phyloP scores from a whole-genome alignment of 1,140 invertebrate species.

The Psilanteris sp. region DNA sequence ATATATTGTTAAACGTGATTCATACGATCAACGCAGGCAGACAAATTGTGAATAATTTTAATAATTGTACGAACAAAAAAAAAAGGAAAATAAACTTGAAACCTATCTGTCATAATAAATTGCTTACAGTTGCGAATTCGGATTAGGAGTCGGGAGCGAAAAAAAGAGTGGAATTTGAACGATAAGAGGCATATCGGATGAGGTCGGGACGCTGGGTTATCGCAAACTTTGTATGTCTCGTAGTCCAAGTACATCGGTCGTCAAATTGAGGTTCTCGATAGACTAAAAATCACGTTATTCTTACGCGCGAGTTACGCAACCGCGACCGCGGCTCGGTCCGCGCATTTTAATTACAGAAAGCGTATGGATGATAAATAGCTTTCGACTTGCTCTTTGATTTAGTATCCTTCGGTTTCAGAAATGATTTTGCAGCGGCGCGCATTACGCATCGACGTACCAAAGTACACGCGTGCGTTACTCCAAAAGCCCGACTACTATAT shows the following conservation, averaged over 20 bases:
- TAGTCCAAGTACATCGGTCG: conserved; percentile 53
- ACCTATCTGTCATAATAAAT: no score
- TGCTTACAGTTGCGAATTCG: conserved; percentile 42
- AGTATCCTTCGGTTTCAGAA: conserved; percentile 5
- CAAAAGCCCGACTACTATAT: no score
- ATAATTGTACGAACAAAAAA: no score
- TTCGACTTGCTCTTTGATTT: conserved; percentile 29
- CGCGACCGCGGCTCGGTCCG: conserved; percentile 4
- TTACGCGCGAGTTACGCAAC: conserved; percentile 50
- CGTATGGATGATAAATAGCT: conserved; percentile 34
- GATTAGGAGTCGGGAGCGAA: conserved; percentile 50
- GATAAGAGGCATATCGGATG: conserved; percentile 64
- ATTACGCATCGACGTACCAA: no score
- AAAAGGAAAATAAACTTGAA: no score
- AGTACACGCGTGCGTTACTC: no score
- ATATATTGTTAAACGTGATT: no score
- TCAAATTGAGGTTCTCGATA: conserved; percentile 57
- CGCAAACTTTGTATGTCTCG: conserved; percentile 57
- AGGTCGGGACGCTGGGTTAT: conserved; percentile 67
- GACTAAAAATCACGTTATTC: conserved; percentile 56
- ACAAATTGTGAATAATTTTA: no score
- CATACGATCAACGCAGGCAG: no score
- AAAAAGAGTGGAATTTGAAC: conserved; percentile 64
- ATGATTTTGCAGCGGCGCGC: no score
- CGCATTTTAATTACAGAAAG: conserved; percentile 17